Evolutionary conservation across 2,888 invertebrate genomes (phyloP).

Genomic region (Coleophora deauratella): DNA sequence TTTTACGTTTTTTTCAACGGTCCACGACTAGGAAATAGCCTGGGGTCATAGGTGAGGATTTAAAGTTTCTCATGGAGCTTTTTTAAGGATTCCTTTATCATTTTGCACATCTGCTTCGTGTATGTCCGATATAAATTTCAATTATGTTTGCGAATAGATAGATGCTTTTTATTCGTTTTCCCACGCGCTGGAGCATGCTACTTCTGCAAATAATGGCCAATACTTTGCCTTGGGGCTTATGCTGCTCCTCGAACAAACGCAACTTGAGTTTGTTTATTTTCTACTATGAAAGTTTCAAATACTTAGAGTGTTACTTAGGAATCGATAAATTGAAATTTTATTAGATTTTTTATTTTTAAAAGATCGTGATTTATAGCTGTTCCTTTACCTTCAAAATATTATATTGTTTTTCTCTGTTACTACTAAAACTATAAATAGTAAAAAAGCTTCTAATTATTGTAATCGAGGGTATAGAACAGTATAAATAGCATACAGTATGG

Average conservation of each 20-base stretch:
- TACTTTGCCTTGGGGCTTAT: not conserved
- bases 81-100: slow-evolving; percentile 48
- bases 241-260: too few relatives aligned
- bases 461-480: too few relatives aligned
- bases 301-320: not conserved
- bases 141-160: slow-evolving; percentile 22
- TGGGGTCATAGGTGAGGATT: slow-evolving; percentile 66
- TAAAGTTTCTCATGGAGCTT: slow-evolving; percentile 58
- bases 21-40: slow-evolving; percentile 44
- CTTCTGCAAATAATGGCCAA: not conserved
- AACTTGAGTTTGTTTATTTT: too few relatives aligned
- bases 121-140: slow-evolving; percentile 24
- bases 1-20: slow-evolving; percentile 59
- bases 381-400: too few relatives aligned
- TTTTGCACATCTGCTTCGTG: slow-evolving; percentile 48
- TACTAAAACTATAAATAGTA: too few relatives aligned
- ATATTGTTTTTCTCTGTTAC: too few relatives aligned
- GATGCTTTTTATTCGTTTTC: slow-evolving; percentile 19
- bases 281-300: too few relatives aligned
- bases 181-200: slow-evolving; percentile 34
- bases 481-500: too few relatives aligned
- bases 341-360: not conserved
- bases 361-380: too few relatives aligned
- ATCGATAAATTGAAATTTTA: not conserved
- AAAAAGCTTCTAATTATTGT: too few relatives aligned